Evolutionary conservation across 37 sponge, comb jelly and placozoan species (phyloP).

Genomic region (Chondrilla cf. caribensis): DNA sequence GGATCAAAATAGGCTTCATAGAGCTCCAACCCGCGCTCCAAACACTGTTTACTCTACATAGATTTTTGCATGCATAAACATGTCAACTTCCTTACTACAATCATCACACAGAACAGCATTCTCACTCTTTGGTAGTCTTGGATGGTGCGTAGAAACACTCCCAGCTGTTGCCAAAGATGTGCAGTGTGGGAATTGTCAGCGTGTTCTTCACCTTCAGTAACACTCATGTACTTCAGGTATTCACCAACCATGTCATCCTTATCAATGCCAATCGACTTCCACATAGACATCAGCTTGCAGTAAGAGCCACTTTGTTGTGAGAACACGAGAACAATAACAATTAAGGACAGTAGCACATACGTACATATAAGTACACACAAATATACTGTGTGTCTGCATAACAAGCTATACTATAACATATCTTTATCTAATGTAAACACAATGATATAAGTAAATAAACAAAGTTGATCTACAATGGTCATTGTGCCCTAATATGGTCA

Average conservation of each 20-base stretch:
- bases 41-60: background rate
- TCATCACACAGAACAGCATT: background rate
- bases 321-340: too few relatives aligned
- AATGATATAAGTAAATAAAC: too few relatives aligned
- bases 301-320: background rate
- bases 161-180: slow-evolving; percentile 19
- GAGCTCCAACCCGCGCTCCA: background rate
- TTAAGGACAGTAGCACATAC: too few relatives aligned
- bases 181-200: background rate
- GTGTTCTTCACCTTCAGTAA: background rate
- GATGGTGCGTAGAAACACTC: background rate
- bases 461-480: too few relatives aligned
- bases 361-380: too few relatives aligned
- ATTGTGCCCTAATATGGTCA: too few relatives aligned
- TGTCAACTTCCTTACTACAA: background rate
- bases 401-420: too few relatives aligned
- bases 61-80: background rate
- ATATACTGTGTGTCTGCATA: too few relatives aligned
- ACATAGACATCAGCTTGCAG: background rate
- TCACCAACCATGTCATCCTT: background rate
- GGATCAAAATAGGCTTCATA: slow-evolving; percentile 11
- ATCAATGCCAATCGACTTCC: background rate
- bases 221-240: background rate
- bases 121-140: background rate
- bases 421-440: too few relatives aligned